Percentiles rank a stretch among this genome's conserved stretches.
Conservation (phyloP, 2,113 vertebrate genomes). For the Dipodomys ordii region DNA sequence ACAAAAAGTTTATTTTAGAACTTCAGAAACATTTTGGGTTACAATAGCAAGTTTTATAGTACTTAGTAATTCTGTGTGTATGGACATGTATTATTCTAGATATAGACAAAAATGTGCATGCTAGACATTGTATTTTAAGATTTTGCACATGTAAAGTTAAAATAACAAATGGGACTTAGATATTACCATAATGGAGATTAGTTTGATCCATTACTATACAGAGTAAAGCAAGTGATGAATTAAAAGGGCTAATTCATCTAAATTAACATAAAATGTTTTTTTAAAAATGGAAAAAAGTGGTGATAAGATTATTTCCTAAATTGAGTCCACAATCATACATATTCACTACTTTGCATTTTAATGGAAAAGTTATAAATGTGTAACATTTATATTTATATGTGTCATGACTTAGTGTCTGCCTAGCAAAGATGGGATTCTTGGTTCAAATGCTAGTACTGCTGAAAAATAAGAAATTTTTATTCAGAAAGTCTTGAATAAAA, state of each 20-base stretch:
- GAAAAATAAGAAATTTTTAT: too few species aligned
- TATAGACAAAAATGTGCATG: background rate
- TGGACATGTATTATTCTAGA: background rate
- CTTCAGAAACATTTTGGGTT: background rate
- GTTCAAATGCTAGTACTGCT: too few species aligned
- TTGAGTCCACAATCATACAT: background rate
- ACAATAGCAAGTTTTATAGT: background rate
- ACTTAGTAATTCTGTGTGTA: background rate
- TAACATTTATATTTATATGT: background rate
- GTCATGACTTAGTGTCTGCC: too few species aligned
- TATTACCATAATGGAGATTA: background rate
- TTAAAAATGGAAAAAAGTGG: background rate
- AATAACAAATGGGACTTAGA: background rate
- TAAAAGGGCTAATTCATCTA: background rate
- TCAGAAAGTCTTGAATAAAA: conserved; percentile 5
- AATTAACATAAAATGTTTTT: background rate
- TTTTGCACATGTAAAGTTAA: background rate
- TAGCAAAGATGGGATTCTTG: too few species aligned
- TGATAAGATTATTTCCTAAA: background rate
- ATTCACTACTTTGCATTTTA: background rate
- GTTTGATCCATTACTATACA: background rate
- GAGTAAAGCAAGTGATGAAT: background rate
- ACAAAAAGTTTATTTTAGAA: background rate
- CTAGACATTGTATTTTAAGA: background rate
- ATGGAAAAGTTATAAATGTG: background rate